phyloP scores from a whole-genome alignment of 2,113 vertebrate species.

The Atlantisia rogersi region DNA sequence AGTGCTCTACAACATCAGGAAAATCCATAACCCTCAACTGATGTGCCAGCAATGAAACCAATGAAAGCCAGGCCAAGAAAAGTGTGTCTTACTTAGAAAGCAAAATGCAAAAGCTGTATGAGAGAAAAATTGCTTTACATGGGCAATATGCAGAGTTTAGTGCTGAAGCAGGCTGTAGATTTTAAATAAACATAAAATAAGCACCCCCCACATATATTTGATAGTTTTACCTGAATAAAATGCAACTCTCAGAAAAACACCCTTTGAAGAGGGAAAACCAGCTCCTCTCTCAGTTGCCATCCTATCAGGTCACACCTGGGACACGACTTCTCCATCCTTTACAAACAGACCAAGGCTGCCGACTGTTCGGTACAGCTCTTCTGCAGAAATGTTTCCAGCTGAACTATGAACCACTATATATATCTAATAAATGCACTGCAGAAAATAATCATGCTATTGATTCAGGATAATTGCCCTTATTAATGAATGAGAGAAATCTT shows the following conservation, averaged over 20 bases:
- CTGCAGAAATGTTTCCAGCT: background rate
- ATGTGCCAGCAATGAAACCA: background rate
- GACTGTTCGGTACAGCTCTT: background rate
- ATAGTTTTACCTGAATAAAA: background rate
- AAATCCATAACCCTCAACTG: background rate
- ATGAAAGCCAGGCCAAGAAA: background rate
- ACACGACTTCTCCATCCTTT: background rate
- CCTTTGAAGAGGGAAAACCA: background rate
- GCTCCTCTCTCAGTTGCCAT: background rate
- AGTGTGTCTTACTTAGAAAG: background rate
- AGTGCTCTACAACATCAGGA: background rate
- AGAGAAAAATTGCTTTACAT: background rate
- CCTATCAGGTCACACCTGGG: background rate
- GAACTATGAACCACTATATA: background rate
- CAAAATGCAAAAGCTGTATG: background rate
- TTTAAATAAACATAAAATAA: background rate
- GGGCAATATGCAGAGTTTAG: background rate
- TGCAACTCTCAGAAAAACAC: background rate
- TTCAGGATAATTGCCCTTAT: background rate
- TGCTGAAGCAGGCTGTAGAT: background rate
- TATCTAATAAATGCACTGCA: background rate
- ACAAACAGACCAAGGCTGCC: background rate
- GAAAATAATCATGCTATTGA: background rate
- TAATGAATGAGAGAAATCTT: background rate
- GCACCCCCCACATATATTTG: background rate